A percentile compares a stretch with the other conserved stretches of the same genome.
Conservation (phyloP, 1,140 invertebrate species). For the Contarinia nasturtii region DNA sequence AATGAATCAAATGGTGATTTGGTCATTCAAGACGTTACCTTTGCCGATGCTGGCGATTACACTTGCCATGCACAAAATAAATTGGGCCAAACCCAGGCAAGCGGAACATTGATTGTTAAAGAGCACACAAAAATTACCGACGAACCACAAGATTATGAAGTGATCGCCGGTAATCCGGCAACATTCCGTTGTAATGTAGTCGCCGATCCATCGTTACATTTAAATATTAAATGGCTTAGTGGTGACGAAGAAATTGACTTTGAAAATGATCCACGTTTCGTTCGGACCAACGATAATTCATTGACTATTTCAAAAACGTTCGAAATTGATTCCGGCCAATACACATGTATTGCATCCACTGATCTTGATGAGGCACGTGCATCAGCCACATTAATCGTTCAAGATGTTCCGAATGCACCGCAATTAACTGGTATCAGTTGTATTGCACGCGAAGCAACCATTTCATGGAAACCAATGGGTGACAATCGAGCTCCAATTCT, state of each 20-base stretch:
- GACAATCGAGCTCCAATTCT: conserved; percentile 90
- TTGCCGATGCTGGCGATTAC: conserved; percentile 74
- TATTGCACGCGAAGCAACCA: conserved; percentile 43
- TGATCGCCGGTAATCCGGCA: conserved; percentile 68
- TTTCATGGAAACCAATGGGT: conserved; percentile 72
- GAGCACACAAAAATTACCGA: conserved; percentile 70
- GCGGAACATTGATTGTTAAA: conserved; percentile 64
- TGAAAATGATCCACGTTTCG: conserved; percentile 63
- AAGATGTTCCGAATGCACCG: conserved; percentile 89
- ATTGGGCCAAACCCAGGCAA: conserved; percentile 60
- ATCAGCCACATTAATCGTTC: conserved; percentile 76
- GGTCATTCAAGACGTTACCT: conserved; percentile 62
- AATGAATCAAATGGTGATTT: conserved; percentile 62
- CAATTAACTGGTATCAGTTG: conserved; percentile 45
- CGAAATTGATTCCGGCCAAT: conserved; percentile 84
- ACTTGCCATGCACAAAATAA: conserved; percentile 86
- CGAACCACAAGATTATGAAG: conserved; percentile 75
- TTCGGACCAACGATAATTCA: conserved; percentile 73
- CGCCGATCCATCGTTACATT: conserved; percentile 54
- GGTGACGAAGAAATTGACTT: conserved; percentile 75
- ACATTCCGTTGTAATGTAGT: conserved; percentile 88
- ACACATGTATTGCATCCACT: conserved; percentile 89
- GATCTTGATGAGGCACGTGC: conserved; percentile 67
- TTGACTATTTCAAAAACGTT: conserved; percentile 85
- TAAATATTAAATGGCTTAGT: conserved; percentile 75